phyloP scores from a whole-genome alignment of 2,888 invertebrate species.

The Thecophora atra region DNA sequence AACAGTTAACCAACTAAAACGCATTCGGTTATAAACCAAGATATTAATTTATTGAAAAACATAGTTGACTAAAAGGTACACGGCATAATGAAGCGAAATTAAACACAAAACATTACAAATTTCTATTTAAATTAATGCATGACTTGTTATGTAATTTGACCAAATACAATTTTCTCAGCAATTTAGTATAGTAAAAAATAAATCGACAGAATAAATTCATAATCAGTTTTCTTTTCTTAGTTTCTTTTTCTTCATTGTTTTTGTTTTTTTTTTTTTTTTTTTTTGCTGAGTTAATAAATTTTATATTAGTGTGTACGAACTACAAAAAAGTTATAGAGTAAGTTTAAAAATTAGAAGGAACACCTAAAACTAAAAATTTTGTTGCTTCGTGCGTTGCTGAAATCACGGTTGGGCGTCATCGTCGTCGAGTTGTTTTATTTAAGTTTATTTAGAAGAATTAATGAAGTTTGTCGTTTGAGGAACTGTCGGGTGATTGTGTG shows the following conservation, averaged over 20 bases:
- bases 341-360: slow-evolving; percentile 11
- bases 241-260: no score
- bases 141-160: neutral
- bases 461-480: slow-evolving; percentile 22
- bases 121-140: slow-evolving; percentile 1
- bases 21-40: neutral
- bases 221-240: slow-evolving; percentile 5
- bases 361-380: slow-evolving; percentile 21
- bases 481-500: slow-evolving; percentile 25
- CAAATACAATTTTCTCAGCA: slow-evolving; percentile 15
- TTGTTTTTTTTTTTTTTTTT: slow-evolving; percentile 25
- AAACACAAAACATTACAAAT: slow-evolving; percentile 15
- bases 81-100: no score
- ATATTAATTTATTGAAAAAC: slow-evolving; percentile 11
- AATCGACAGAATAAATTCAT: neutral
- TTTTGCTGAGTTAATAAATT: slow-evolving; percentile 31
- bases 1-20: neutral
- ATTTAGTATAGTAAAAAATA: slow-evolving; percentile 9
- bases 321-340: slow-evolving; percentile 10
- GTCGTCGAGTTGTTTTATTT: slow-evolving; percentile 13
- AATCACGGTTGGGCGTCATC: slow-evolving; percentile 29
- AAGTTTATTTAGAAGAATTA: slow-evolving; percentile 19
- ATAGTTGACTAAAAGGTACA: slow-evolving; percentile 6
- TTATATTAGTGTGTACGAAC: slow-evolving; percentile 31
- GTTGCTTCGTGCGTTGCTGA: slow-evolving; percentile 29